Percentiles rank a stretch among this genome's conserved stretches.
Evolutionary conservation across 2,888 invertebrate genomes (phyloP).

Genomic region (Chloromyia formosa): DNA sequence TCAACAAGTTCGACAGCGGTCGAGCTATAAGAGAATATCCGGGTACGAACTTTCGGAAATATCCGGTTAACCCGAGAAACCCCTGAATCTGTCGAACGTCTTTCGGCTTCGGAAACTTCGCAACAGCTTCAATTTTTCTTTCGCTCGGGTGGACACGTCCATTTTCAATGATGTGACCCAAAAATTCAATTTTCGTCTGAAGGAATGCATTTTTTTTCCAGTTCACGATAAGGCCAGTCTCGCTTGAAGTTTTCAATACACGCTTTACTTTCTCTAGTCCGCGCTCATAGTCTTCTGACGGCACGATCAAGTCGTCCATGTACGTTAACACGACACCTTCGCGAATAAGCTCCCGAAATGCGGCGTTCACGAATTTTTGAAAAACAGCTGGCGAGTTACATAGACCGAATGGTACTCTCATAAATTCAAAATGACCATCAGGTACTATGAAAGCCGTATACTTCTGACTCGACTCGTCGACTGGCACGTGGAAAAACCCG

Average conservation of each 20-base stretch:
- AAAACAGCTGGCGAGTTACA: not conserved
- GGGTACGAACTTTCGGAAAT: constrained; percentile 52
- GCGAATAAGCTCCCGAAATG: not conserved
- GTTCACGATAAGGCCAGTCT: constrained; percentile 47
- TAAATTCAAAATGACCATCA: no score
- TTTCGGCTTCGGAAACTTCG: constrained; percentile 51
- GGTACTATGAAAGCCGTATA: no score
- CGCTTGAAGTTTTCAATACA: constrained; percentile 35
- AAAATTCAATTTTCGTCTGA: constrained; percentile 50
- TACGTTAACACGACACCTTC: not conserved
- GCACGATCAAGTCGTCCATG: not conserved
- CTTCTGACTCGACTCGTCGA: no score
- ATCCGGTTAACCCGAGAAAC: constrained; percentile 53
- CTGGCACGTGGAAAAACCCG: no score
- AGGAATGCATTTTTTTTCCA: constrained; percentile 52
- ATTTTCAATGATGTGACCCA: constrained; percentile 52
- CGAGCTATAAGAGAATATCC: constrained; percentile 42
- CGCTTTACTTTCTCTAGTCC: constrained; percentile 38
- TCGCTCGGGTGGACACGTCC: constrained; percentile 49
- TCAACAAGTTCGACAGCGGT: constrained; percentile 6
- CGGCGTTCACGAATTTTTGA: not conserved
- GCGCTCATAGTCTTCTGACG: not conserved
- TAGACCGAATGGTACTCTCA: not conserved
- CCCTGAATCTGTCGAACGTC: constrained; percentile 51
- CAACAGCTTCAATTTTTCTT: constrained; percentile 50